phyloP scores from a whole-genome alignment of 2,888 invertebrate species.

The Heteromurus nitidus region DNA sequence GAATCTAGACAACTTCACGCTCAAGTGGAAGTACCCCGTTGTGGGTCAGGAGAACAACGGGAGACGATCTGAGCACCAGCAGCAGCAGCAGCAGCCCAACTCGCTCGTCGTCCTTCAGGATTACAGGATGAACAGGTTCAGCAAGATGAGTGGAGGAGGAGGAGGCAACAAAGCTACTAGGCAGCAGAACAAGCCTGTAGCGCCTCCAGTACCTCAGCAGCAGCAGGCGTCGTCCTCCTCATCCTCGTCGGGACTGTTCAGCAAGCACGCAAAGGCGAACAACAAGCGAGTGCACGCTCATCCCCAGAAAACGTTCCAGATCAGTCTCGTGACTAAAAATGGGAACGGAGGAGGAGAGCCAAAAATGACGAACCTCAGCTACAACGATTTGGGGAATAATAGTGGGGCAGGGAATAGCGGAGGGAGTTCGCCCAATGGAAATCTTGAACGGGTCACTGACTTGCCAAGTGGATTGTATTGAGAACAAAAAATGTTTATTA shows the following conservation, averaged over 20 bases:
- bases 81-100: slow-evolving; percentile 21
- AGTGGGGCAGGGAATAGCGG: slow-evolving; percentile 1
- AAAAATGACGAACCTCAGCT: slow-evolving; percentile 2
- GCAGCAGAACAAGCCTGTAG: not conserved
- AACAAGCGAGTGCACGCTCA: slow-evolving; percentile 1
- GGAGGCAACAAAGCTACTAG: no score
- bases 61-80: not conserved
- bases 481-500: no score
- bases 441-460: slow-evolving; percentile 13
- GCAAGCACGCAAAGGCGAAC: slow-evolving; percentile 26
- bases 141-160: not conserved
- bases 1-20: slow-evolving; percentile 70
- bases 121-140: slow-evolving; percentile 46
- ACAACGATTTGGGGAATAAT: slow-evolving; percentile 25
- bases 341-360: not conserved
- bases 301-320: slow-evolving; percentile 39
- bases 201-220: not conserved
- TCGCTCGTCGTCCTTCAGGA: slow-evolving; percentile 29
- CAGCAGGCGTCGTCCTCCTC: not conserved
- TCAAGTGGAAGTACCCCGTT: slow-evolving; percentile 70
- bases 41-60: not conserved
- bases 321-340: slow-evolving; percentile 11
- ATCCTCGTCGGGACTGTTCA: slow-evolving; percentile 22
- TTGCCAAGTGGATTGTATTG: slow-evolving; percentile 26
- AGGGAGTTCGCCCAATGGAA: not conserved